Evolutionary conservation across 2,888 invertebrate genomes (phyloP), one percentile per base, ranked within the genome.

Genomic region (Limulus polyphemus): DNA sequence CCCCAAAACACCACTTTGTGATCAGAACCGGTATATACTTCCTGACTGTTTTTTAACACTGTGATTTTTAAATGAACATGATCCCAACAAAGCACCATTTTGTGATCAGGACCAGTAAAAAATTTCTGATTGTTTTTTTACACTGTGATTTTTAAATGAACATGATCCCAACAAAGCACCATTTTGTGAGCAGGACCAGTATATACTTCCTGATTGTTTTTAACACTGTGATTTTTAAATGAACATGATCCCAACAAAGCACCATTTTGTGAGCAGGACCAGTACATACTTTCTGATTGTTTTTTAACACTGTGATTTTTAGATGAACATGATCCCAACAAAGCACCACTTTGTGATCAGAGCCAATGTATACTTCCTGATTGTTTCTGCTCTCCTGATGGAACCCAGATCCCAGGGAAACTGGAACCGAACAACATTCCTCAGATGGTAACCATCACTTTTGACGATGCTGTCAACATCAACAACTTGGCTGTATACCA

Each of bases 401-500:
- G 74, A 14, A 75, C 75, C 9, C 71, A 70, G 57, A 73, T 74
- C 47, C 74, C 74, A 0, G 73, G 72, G 10, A 71, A 71, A 64
- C 64, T 75, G 46, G 72, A 74, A 51, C 73, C 73, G 16, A 67
- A 63, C 52, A 59, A 65, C 47, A 72, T 73, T 9, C 74, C 74
- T 12, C 74, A 74, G 68, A 75, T 75, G 75, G 70, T 75, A 55
- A 73, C 74, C 65, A 73, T 75, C 54, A 73, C 73, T 47, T 75
- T 75, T 63, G 73, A 73, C 58, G 75, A 74, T 56, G 74, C 75
- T 55, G 70, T 75, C 67, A 75, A 75, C 66, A 68, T 71, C 61
- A 73, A 75, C 66, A 75, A 76, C 69, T 74, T 75, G 60, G 75
- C 74, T 56, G 68, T 74, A n/a, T 75, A 73, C 64, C 70, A 72